Percentiles rank a stretch among this genome's conserved stretches.
Evolutionary conservation across 2,888 invertebrate species (phyloP).

Genomic region (Nephrotoma guestfalica): DNA sequence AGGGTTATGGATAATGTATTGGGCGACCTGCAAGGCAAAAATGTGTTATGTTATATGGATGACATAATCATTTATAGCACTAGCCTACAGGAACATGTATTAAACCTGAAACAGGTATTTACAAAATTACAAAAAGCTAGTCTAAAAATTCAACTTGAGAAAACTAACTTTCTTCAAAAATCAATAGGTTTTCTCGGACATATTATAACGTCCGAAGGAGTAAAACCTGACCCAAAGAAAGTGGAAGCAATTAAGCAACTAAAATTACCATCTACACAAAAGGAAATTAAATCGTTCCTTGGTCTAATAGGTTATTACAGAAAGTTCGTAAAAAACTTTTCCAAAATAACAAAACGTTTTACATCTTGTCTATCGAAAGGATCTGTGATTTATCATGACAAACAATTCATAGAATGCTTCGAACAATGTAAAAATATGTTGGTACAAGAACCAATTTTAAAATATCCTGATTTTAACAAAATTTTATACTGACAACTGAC

Average conservation of each 20-base stretch:
- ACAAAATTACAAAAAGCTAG: not conserved
- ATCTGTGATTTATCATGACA: not conserved
- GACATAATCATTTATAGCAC: slow-evolving; percentile 18
- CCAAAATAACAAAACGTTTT: slow-evolving; percentile 6
- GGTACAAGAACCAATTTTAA: slow-evolving; percentile 18
- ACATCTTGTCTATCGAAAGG: not conserved
- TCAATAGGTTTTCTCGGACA: not conserved
- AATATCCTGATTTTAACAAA: slow-evolving; percentile 21
- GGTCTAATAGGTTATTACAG: not conserved
- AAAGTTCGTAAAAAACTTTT: slow-evolving; percentile 5
- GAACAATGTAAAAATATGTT: slow-evolving; percentile 6
- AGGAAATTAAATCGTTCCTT: slow-evolving; percentile 17
- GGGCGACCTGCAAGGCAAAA: slow-evolving; percentile 11
- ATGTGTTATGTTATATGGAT: slow-evolving; percentile 16
- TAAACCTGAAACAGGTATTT: slow-evolving; percentile 12
- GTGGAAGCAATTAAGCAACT: slow-evolving; percentile 15
- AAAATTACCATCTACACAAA: slow-evolving; percentile 14
- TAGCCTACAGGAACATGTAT: slow-evolving; percentile 18
- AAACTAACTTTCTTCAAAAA: not conserved
- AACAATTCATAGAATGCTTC: not conserved
- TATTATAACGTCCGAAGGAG: slow-evolving; percentile 16
- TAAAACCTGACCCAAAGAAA: slow-evolving; percentile 19
- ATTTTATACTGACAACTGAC: slow-evolving; percentile 19
- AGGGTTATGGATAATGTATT: not conserved
- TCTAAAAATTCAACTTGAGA: not conserved